These are phyloP conservation scores for Simalia tracyae DNA, from an alignment of 2,797 vertebrate genomes.

Conservation along the genomic window DNA sequence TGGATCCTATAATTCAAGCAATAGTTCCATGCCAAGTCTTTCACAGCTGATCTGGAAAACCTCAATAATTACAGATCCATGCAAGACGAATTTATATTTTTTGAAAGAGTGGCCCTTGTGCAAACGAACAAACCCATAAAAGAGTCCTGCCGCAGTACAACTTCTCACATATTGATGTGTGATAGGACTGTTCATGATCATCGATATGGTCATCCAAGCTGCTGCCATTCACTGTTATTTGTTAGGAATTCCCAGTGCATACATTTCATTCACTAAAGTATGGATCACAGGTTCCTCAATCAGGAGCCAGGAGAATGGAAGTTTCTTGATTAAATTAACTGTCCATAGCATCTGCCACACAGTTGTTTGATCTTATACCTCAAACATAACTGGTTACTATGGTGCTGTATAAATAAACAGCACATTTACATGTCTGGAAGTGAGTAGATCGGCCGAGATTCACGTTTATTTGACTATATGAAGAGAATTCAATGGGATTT, in stretches of 20 bases:
- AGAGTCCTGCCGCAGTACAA: background rate
- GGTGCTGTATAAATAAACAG: background rate
- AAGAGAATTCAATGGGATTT: background rate
- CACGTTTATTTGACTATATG: background rate
- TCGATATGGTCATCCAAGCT: background rate
- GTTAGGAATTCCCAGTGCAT: background rate
- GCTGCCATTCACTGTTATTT: background rate
- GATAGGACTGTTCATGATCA: background rate
- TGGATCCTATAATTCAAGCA: background rate
- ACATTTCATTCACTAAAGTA: background rate
- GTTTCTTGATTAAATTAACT: background rate
- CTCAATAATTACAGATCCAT: background rate
- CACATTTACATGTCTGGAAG: background rate
- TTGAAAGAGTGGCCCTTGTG: background rate
- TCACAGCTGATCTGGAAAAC: background rate
- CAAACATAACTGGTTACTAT: background rate
- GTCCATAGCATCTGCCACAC: background rate
- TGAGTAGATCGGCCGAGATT: background rate
- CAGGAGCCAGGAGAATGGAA: background rate
- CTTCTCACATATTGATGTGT: background rate
- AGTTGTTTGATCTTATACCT: background rate
- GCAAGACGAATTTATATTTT: background rate
- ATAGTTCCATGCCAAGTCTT: background rate
- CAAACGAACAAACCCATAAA: background rate
- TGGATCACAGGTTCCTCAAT: background rate